Base-by-base conservation (phyloP, 2,797 vertebrate species). In the Pangasius mekongensis region DNA sequence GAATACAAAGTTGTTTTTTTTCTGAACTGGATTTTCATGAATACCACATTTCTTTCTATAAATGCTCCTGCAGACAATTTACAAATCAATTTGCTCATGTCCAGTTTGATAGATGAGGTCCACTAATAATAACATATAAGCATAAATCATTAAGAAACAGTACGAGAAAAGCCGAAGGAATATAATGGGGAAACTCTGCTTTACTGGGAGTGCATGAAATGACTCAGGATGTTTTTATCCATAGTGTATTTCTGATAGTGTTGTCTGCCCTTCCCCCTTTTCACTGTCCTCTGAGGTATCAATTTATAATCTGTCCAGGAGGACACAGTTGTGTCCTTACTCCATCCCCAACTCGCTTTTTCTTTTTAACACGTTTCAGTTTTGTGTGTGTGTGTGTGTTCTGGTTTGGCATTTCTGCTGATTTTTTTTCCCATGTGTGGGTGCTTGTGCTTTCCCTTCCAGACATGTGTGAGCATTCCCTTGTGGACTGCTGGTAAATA, bases 301-400 rank as follows among this genome's bases (percentile, higher is more conserved):
- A 92, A 91, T 94, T 93, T 94, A 91, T 94, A 93, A 94, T 94
- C 93, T 93, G 91, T 91, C 83, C 90, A 92, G 93, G 92, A 93
- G 91, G 90, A 94, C 86, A 89, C 90, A 88, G 76, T 91, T 84
- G 89, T 76, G 87, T 30, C 73, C 86, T 27, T 91, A 76, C 90
- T 92, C 87, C 87, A 82, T 90, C 87, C 49, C 69, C 18, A 16
- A 77, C 74, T 74, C 87, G 77, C 33, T 27, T 87, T 71, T 91
- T 86, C 86, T 87, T 91, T 90, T 73, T 24, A 87, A 91, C 90
- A 89, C 89, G 84, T 91, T 92, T 91, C 62, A 66, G 36, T 83
- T 69, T 52, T 30, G 47, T 64, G 11, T 74, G 13, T 11, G 22
- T 30, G 66, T 81, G 58, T 52, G 43, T 56, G 49, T 76, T 52